Conservation (phyloP, 2,888 invertebrate species). For the Rhagonycha lutea region DNA sequence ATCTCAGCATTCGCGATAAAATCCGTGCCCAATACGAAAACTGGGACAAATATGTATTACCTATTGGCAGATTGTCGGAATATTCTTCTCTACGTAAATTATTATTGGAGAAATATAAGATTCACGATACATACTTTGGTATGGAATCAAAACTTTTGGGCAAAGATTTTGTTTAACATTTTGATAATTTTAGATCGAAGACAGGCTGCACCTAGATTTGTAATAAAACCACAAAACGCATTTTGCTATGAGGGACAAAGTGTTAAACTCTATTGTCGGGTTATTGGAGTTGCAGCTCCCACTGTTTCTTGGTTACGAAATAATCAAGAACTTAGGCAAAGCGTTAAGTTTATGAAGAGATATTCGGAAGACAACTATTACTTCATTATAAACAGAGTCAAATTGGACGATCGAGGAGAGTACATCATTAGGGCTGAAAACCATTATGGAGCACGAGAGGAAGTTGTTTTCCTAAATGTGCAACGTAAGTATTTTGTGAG, state of each 20-base stretch:
- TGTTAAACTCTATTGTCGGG: constrained; percentile 95
- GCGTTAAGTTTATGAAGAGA: constrained; percentile 99
- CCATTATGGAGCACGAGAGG: constrained; percentile 93
- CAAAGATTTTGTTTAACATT: not conserved
- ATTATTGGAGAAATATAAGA: constrained; percentile 93
- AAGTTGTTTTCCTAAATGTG: constrained; percentile 95
- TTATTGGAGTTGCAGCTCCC: constrained; percentile 92
- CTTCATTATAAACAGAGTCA: constrained; percentile 95
- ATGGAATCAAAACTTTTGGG: constrained; percentile 45
- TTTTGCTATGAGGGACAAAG: constrained; percentile 97
- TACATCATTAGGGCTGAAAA: constrained; percentile 96
- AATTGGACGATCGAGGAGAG: constrained; percentile 94
- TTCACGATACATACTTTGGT: constrained; percentile 95
- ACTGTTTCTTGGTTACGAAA: constrained; percentile 96
- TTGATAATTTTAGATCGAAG: constrained; percentile 73
- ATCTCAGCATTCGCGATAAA: constrained; percentile 84
- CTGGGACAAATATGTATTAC: constrained; percentile 84
- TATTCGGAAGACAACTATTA: constrained; percentile 96
- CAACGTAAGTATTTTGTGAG: constrained; percentile 73
- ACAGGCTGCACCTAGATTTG: constrained; percentile 97
- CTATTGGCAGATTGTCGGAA: constrained; percentile 95
- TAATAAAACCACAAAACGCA: constrained; percentile 93
- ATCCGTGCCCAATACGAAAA: constrained; percentile 81
- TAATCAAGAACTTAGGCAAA: constrained; percentile 90
- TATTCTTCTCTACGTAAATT: constrained; percentile 96